Evolutionary conservation across 1,140 invertebrate genomes (phyloP), one percentile per base, ranked within the genome.

Genomic region (Drosophila busckii): DNA sequence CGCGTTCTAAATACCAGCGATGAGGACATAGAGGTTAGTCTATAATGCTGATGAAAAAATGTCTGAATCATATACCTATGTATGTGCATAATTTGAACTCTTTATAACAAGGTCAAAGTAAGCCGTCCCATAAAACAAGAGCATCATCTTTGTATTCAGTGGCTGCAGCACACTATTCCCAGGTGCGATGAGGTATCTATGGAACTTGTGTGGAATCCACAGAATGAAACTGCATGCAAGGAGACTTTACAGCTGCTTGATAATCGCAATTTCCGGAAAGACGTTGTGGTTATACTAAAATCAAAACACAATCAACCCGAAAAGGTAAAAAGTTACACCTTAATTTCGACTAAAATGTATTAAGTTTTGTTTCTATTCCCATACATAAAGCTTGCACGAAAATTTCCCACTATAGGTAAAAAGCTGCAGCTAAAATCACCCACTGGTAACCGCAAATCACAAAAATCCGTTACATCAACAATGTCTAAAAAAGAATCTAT

Each of bases 211-310:
- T 93, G 93, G 93, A 89, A 68, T 6, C 92, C 93, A 0, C 84
- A 48, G 19, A 87, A 90, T 40, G 87, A 87, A 37, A 90, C 91
- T 12, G 87, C 89, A 2, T 90, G 91, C 67, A 88, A 92, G 55
- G 90, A 93, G 61, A 90, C 89, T 1, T 68, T 94, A 10, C 90
- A 91, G 56, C 85, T 94, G 8, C 89, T 88, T 0, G 92, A 93
- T 86, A 90, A 88, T 37, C 89, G 89, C 41, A 89, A 90, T 58
- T 90, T 92, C 9, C 90, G 91, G 65, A 91, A 92, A 83, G 92
- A 93, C 65, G 89, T 93, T n/a, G 87, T 90, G 37, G 73, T 94
- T 17, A 89, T 91, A 2, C 89, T 92, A 1, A 92, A 92, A 84
- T 88, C 88, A 56, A 67, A 54, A 23, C 59, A 54, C 17, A 70